Percentiles rank a stretch among this genome's conserved stretches.
Conservation (phyloP, 2,113 vertebrate species). For the Pseudorasbora parva region DNA sequence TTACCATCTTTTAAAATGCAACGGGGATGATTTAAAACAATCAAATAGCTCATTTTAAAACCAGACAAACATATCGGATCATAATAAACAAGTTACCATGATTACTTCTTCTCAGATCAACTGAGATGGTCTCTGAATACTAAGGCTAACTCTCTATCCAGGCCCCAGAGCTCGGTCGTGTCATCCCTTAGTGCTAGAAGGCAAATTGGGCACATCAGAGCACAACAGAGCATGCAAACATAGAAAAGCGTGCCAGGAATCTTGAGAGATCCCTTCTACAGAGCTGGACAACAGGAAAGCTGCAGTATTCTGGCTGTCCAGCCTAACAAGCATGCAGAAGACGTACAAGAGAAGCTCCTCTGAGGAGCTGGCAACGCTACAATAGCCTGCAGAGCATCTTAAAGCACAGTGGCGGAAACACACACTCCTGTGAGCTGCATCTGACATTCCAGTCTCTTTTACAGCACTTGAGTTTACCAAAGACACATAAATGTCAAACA, state of each 20-base stretch:
- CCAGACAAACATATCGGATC: not conserved
- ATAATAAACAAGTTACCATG: not conserved
- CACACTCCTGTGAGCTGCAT: not conserved
- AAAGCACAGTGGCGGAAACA: not conserved
- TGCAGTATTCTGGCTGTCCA: conserved; percentile 14
- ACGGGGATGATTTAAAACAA: not conserved
- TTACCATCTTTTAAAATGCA: not conserved
- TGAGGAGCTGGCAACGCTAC: not conserved
- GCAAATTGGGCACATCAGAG: conserved; percentile 29
- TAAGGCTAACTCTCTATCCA: not conserved
- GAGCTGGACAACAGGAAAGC: conserved; percentile 12
- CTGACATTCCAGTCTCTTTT: not conserved
- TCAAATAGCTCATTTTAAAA: not conserved
- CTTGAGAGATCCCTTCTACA: conserved; percentile 7
- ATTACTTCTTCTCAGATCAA: not conserved
- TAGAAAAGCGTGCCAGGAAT: conserved; percentile 36
- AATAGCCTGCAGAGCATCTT: conserved; percentile 9
- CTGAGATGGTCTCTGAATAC: conserved; percentile 2
- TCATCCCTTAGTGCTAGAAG: conserved; percentile 20
- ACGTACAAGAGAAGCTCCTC: conserved; percentile 3
- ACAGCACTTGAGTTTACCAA: conserved; percentile 13
- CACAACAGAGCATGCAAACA: conserved; percentile 48
- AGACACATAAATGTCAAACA: conserved; percentile 17
- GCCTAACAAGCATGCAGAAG: conserved; percentile 29
- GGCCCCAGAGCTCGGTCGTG: not conserved